Conservation (phyloP, 2,113 vertebrate species). For the human (Homo sapiens) region DNA sequence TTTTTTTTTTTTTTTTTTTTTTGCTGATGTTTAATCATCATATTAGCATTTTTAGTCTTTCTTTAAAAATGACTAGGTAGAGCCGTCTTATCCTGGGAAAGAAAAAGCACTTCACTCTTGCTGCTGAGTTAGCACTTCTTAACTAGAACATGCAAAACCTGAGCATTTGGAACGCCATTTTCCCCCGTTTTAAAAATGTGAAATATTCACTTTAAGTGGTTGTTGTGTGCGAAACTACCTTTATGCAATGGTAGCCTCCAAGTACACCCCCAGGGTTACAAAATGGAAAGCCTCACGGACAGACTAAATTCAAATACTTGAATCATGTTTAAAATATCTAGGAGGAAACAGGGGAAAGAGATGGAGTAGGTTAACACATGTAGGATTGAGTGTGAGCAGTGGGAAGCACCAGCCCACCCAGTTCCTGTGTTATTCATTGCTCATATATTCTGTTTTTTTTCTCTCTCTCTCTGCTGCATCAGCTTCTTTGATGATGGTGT, state of each 20-base stretch:
- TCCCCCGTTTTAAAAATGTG: neutral
- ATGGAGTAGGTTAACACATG: neutral
- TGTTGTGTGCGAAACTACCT: neutral
- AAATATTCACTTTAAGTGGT: neutral
- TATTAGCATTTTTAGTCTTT: conserved; percentile 74
- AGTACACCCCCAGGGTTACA: neutral
- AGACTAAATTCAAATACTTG: neutral
- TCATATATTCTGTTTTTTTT: neutral
- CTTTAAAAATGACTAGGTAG: conserved; percentile 75
- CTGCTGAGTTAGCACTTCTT: conserved; percentile 35
- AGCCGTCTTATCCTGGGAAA: conserved; percentile 23
- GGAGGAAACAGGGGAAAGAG: neutral
- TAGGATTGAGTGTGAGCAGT: rapidly evolving
- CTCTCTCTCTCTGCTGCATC: neutral
- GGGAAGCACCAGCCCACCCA: neutral
- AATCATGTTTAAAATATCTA: neutral
- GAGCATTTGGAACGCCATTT: neutral
- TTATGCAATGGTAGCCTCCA: neutral
- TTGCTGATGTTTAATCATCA: conserved; percentile 75
- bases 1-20: conserved; percentile 50
- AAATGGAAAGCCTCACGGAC: neutral
- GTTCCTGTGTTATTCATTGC: neutral
- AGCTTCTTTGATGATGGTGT: neutral
- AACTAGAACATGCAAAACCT: neutral
- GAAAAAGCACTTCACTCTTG: conserved; percentile 5